Percentiles rank a stretch among this genome's conserved stretches.
Conservation (phyloP, 2,797 vertebrate species). For the Xenentodon cancila region DNA sequence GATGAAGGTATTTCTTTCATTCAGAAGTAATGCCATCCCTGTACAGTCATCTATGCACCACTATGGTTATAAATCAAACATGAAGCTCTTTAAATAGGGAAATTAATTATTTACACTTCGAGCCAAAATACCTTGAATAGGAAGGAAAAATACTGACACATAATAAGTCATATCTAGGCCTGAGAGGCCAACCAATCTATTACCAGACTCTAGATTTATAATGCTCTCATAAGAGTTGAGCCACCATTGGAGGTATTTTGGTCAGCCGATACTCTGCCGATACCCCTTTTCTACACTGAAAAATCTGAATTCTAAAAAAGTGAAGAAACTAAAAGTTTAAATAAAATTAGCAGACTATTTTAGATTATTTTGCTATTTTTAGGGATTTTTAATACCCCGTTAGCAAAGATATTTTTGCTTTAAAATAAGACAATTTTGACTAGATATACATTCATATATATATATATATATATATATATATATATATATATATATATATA, state of each 20-base stretch:
- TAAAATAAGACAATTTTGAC: too few relatives aligned
- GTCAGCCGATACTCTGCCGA: conserved; percentile 27
- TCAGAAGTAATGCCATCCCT: conserved; percentile 59
- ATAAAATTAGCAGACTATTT: too few relatives aligned
- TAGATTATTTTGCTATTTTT: too few relatives aligned
- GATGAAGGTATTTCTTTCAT: conserved; percentile 51
- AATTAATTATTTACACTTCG: conserved; percentile 84
- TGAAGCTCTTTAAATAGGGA: conserved; percentile 81
- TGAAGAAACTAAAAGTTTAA: conserved; percentile 1
- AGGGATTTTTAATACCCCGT: too few relatives aligned
- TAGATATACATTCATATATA: too few relatives aligned
- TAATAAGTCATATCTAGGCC: conserved; percentile 75
- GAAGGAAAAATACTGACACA: conserved; percentile 67
- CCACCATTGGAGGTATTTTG: conserved; percentile 52
- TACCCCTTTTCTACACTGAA: conserved; percentile 9
- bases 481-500: too few relatives aligned
- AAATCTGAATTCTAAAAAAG: conserved; percentile 4
- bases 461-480: too few relatives aligned
- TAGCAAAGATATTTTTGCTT: too few relatives aligned
- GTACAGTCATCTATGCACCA: conserved; percentile 59
- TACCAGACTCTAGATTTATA: conserved; percentile 76
- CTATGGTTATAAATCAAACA: conserved; percentile 79
- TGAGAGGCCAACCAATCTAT: conserved; percentile 65
- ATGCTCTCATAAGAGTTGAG: conserved; percentile 57
- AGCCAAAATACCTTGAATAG: conserved; percentile 80